Evolutionary conservation across 2,797 vertebrate species (phyloP).

Genomic region (Gymnothorax reevesii): DNA sequence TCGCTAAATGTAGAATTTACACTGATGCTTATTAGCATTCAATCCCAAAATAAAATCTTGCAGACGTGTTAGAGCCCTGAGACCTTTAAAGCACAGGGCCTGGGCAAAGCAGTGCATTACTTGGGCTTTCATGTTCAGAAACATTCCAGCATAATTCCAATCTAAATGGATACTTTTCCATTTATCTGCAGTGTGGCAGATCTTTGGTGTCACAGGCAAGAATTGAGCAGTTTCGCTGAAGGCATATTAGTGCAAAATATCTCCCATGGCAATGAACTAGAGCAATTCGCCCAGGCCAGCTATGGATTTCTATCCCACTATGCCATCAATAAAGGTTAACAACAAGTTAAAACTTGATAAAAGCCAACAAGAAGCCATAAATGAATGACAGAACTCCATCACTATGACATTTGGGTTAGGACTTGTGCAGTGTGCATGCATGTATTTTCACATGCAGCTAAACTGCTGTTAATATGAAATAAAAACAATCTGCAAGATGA

Average conservation of each 20-base stretch:
- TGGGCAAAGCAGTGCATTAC: no score
- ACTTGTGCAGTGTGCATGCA: no score
- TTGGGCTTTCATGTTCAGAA: no score
- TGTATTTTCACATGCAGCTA: no score
- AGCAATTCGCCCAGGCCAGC: neutral
- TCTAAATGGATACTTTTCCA: no score
- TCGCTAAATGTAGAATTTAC: no score
- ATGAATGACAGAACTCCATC: no score
- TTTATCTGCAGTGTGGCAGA: neutral
- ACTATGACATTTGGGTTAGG: neutral
- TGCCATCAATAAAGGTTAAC: neutral
- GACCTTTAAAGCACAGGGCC: no score
- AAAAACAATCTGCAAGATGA: neutral
- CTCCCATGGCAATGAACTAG: neutral
- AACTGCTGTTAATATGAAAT: neutral
- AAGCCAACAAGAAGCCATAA: no score
- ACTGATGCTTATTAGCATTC: no score
- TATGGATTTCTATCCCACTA: neutral
- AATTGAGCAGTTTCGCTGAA: neutral
- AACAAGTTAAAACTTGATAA: neutral
- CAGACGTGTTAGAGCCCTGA: no score
- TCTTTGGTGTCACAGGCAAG: neutral
- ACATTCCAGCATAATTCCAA: no score
- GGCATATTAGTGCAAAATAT: neutral
- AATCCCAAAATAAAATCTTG: neutral